Percentiles rank a stretch among this genome's conserved stretches.
Evolutionary conservation across 1,140 invertebrate species (phyloP).

Genomic region (Geopemphigus sp.): DNA sequence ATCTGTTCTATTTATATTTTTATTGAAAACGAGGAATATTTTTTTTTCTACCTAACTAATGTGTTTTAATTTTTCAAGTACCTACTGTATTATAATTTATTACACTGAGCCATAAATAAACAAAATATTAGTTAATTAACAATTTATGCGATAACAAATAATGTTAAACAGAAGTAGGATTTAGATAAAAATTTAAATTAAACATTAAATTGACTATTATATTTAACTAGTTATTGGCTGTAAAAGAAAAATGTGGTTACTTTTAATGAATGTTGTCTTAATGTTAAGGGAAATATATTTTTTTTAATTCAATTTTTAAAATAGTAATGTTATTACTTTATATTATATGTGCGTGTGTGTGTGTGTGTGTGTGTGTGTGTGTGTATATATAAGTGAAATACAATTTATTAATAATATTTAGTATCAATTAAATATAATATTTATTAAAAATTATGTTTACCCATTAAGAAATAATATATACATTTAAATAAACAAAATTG

Average conservation of each 20-base stretch:
- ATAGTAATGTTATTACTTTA: background rate
- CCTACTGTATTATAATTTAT: background rate
- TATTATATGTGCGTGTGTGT: too few relatives aligned
- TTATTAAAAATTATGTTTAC: too few relatives aligned
- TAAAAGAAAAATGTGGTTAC: background rate
- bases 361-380: too few relatives aligned
- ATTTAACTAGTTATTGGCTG: too few relatives aligned
- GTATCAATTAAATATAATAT: too few relatives aligned
- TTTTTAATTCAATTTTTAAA: background rate
- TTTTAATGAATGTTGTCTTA: background rate
- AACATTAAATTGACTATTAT: conserved; percentile 1
- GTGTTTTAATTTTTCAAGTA: conserved; percentile 18
- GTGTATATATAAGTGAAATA: too few relatives aligned
- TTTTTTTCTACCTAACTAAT: background rate
- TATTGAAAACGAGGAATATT: conserved; percentile 1
- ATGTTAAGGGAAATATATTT: background rate
- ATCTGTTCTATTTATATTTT: background rate
- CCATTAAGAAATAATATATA: too few relatives aligned
- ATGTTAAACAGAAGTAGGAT: conserved; percentile 2
- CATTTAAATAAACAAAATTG: too few relatives aligned
- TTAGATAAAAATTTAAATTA: conserved; percentile 14
- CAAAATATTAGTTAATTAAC: conserved; percentile 3
- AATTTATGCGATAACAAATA: conserved; percentile 13
- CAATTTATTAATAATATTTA: too few relatives aligned
- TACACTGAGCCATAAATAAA: background rate